Conservation (phyloP, 2,888 invertebrate species). For the Rhagium mordax region DNA sequence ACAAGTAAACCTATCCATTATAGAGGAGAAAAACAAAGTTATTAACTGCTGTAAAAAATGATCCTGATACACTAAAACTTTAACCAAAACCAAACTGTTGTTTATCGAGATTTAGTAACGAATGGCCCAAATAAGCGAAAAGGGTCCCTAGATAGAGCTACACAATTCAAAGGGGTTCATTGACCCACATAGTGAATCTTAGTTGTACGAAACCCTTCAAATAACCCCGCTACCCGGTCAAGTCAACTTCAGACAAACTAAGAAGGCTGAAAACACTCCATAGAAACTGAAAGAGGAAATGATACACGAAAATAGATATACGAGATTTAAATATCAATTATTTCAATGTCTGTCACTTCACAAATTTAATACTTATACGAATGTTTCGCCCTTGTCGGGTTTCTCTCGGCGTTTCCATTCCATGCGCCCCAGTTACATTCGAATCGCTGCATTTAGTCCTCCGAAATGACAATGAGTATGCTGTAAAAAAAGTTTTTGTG, state of each 20-base stretch:
- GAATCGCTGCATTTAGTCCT: not conserved
- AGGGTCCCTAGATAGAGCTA: constrained; percentile 12
- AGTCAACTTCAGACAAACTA: constrained; percentile 32
- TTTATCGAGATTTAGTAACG: constrained; percentile 12
- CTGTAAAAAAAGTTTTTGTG: constrained; percentile 13
- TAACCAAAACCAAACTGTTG: not conserved
- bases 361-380: not conserved
- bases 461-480: not conserved
- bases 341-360: constrained; percentile 42
- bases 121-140: constrained; percentile 15
- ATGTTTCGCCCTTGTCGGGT: not conserved
- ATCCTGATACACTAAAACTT: not conserved
- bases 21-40: not conserved
- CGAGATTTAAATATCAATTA: constrained; percentile 46
- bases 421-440: not conserved
- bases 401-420: not conserved
- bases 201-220: constrained; percentile 35
- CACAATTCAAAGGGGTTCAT: constrained; percentile 43
- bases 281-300: constrained; percentile 48
- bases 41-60: not conserved
- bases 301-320: constrained; percentile 52
- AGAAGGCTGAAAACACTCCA: constrained; percentile 34
- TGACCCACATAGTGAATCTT: constrained; percentile 47
- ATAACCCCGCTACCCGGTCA: constrained; percentile 17
- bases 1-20: not conserved